Evolutionary conservation across 2,888 invertebrate genomes (phyloP).

Genomic region (Drosophila meridionalis): DNA sequence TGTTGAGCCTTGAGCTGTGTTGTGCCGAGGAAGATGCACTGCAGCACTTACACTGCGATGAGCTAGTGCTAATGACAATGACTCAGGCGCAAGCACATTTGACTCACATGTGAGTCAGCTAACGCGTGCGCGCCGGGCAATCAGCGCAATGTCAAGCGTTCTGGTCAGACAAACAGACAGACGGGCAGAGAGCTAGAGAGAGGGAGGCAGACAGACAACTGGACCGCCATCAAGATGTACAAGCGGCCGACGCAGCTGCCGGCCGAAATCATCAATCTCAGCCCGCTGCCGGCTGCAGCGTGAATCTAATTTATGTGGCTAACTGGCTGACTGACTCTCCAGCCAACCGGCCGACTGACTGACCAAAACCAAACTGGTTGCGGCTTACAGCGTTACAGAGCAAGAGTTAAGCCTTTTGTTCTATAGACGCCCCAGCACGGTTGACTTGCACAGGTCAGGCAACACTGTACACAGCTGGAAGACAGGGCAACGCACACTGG

Average conservation of each 20-base stretch:
- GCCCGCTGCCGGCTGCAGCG: conserved; percentile 45
- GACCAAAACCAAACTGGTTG: conserved; percentile 14
- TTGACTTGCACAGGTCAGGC: conserved; percentile 18
- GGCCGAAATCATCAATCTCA: conserved; percentile 73
- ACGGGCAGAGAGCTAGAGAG: neutral
- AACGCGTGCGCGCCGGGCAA: conserved; percentile 43
- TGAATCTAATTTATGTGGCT: conserved; percentile 70
- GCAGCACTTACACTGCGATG: conserved; percentile 42
- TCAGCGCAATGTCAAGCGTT: conserved; percentile 69
- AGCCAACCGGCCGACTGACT: conserved; percentile 4
- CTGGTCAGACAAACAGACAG: conserved; percentile 26
- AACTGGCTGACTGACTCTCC: conserved; percentile 5
- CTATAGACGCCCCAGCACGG: neutral
- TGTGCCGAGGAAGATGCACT: conserved; percentile 10
- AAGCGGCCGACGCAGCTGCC: conserved; percentile 59
- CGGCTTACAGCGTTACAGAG: conserved; percentile 8
- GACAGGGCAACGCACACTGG: conserved; percentile 20
- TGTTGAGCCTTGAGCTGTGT: conserved; percentile 9
- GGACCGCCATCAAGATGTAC: conserved; percentile 55
- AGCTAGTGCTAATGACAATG: conserved; percentile 77
- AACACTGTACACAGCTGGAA: conserved; percentile 11
- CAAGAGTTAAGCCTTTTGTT: conserved; percentile 27
- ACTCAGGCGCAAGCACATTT: conserved; percentile 51
- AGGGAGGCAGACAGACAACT: conserved; percentile 5
- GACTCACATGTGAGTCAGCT: conserved; percentile 51